Evolutionary conservation across 1,140 invertebrate genomes (phyloP).

Genomic region (Chelonus insularis): DNA sequence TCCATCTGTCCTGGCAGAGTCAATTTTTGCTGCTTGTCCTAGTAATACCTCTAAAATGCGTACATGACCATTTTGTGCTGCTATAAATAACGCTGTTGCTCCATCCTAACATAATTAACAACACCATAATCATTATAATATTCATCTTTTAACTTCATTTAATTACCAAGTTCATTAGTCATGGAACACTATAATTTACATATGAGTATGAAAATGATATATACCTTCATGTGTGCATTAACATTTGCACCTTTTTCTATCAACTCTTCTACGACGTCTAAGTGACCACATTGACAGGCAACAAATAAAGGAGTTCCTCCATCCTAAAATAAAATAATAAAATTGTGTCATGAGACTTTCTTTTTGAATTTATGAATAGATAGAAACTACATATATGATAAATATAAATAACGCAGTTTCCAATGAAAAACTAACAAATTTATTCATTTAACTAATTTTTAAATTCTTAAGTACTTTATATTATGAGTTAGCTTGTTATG

Average conservation of each 20-base stretch:
- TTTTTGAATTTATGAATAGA: no score
- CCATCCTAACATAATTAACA: conserved; percentile 68
- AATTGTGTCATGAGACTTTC: no score
- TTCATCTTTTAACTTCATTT: not conserved
- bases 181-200: not conserved
- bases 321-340: conserved; percentile 78
- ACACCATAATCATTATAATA: not conserved
- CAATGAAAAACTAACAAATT: no score
- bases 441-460: no score
- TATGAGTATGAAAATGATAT: no score
- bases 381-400: no score
- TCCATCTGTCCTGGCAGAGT: conserved; percentile 75
- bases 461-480: no score
- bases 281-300: conserved; percentile 87
- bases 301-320: conserved; percentile 90
- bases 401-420: no score
- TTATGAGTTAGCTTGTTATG: no score
- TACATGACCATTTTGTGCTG: conserved; percentile 86
- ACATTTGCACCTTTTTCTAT: conserved; percentile 79
- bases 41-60: conserved; percentile 73
- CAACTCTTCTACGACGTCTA: conserved; percentile 82
- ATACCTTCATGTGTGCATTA: conserved; percentile 84
- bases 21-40: conserved; percentile 69
- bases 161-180: no score
- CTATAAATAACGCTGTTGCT: conserved; percentile 86